These are phyloP conservation scores for Digitonthophagus gazella DNA, from an alignment of 2,888 invertebrate genomes.

Conservation along the genomic window DNA sequence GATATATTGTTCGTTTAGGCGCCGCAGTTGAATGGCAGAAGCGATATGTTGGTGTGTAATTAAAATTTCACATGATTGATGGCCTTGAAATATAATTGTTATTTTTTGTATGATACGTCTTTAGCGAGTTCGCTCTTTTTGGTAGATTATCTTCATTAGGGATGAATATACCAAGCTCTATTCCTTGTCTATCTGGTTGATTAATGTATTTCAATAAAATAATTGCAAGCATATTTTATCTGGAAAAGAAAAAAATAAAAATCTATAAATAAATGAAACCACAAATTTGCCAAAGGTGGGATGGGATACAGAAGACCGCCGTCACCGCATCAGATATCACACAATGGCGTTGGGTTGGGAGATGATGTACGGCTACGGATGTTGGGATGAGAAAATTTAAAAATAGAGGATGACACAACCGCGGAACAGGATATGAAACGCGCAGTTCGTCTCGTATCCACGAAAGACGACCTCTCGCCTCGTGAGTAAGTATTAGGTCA, in stretches of 20 bases:
- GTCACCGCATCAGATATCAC: neutral
- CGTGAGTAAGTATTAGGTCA: constrained; percentile 35
- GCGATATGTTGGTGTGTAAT: neutral
- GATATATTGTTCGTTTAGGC: neutral
- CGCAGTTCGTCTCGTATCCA: constrained; percentile 4
- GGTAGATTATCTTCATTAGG: too few relatives aligned
- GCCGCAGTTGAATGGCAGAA: neutral
- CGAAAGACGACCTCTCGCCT: constrained; percentile 28
- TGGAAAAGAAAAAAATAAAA: neutral
- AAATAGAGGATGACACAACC: constrained; percentile 12
- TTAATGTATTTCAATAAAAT: neutral
- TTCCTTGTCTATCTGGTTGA: neutral
- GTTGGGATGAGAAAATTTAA: constrained; percentile 4
- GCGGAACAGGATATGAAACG: constrained; percentile 11
- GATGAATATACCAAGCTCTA: too few relatives aligned
- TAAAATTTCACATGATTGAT: neutral
- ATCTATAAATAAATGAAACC: neutral
- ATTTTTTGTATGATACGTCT: too few relatives aligned
- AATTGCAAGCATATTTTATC: neutral
- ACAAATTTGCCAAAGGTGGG: neutral
- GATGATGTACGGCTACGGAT: neutral
- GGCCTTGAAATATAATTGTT: too few relatives aligned
- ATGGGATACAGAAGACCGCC: neutral
- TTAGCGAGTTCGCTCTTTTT: too few relatives aligned
- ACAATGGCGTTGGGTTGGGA: constrained; percentile 2